Conservation (phyloP, 2,113 vertebrate genomes). For the Lophochroa leadbeateri region DNA sequence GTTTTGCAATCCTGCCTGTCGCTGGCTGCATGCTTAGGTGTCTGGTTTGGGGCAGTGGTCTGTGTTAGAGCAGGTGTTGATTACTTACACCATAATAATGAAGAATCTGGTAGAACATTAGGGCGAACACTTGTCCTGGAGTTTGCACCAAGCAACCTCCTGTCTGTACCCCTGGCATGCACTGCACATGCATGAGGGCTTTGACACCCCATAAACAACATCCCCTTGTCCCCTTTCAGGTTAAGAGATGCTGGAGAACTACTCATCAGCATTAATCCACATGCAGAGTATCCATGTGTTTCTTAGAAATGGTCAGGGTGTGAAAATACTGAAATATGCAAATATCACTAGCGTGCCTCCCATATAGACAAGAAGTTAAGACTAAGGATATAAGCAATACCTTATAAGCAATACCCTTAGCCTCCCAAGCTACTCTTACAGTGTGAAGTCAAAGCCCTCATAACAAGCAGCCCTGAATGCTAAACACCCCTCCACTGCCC, state of each 20-base stretch:
- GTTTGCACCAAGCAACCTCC: not conserved
- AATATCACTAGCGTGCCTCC: not conserved
- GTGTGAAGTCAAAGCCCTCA: not conserved
- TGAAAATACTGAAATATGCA: not conserved
- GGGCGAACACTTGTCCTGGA: not conserved
- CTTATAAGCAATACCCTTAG: not conserved
- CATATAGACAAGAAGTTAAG: not conserved
- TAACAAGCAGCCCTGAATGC: not conserved
- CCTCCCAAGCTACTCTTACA: not conserved
- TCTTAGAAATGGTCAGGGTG: not conserved
- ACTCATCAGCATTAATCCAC: not conserved
- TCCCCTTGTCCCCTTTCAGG: not conserved
- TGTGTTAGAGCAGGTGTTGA: not conserved
- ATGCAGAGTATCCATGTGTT: not conserved
- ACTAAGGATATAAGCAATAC: not conserved
- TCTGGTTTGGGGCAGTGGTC: not conserved
- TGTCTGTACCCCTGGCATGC: not conserved
- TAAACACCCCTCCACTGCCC: not conserved
- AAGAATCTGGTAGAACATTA: not conserved
- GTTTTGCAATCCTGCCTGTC: not conserved
- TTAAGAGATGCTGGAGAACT: not conserved
- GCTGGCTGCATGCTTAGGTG: not conserved
- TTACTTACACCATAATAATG: not conserved
- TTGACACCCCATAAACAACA: accelerated
- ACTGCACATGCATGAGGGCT: not conserved